phyloP scores from a whole-genome alignment of 1,140 invertebrate genomes.

The Saccostrea echinata region DNA sequence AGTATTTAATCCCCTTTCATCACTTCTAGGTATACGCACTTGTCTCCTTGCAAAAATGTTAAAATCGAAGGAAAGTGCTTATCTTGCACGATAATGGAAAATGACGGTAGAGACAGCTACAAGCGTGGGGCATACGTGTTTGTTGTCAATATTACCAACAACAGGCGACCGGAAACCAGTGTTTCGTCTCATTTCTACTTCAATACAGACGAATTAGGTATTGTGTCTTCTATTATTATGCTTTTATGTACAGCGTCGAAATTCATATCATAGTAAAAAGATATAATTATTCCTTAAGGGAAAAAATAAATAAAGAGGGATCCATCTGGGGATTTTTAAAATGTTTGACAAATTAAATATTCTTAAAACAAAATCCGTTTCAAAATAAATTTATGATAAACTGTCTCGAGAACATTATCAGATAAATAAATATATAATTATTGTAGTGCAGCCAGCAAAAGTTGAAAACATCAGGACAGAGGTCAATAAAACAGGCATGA shows the following conservation, averaged over 20 bases:
- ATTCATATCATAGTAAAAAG: no score
- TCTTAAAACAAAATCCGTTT: no score
- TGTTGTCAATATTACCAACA: constrained; percentile 35
- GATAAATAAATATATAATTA: no score
- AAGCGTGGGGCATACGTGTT: not conserved
- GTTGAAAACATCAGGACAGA: not conserved
- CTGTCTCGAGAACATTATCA: no score
- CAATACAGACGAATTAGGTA: constrained; percentile 22
- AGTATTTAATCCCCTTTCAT: not conserved
- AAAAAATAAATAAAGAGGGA: no score
- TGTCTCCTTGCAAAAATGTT: constrained; percentile 2
- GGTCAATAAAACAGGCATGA: not conserved
- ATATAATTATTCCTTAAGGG: no score
- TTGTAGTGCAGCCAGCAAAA: not conserved
- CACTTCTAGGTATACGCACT: not conserved
- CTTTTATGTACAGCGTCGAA: no score
- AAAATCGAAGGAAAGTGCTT: not conserved
- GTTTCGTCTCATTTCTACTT: constrained; percentile 30
- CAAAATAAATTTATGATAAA: no score
- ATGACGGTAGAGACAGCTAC: not conserved
- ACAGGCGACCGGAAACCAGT: not conserved
- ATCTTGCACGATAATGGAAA: not conserved
- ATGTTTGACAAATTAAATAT: no score
- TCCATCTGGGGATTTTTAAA: no score
- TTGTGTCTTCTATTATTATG: no score